These are phyloP conservation scores for Rhadina sibilatrix DNA, from an alignment of 2,113 vertebrate genomes.

Conservation along the genomic window DNA sequence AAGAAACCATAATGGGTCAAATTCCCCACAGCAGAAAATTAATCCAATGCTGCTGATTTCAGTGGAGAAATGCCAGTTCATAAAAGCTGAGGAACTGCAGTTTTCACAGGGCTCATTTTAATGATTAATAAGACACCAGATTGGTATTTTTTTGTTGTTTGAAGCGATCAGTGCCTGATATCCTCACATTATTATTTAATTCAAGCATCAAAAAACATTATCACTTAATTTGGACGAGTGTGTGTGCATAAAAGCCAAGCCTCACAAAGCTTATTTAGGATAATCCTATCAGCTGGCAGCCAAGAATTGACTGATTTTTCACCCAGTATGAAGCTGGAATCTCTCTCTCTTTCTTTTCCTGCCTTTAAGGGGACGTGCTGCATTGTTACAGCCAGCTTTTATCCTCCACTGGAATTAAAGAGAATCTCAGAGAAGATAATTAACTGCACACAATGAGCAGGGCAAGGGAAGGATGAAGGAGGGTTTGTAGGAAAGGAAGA, in stretches of 20 bases:
- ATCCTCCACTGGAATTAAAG: not conserved
- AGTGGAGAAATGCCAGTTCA: not conserved
- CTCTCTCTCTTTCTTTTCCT: not conserved
- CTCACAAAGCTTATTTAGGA: not conserved
- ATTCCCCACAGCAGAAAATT: not conserved
- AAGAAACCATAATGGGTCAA: not conserved
- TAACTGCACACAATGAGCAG: not conserved
- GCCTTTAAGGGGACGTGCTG: not conserved
- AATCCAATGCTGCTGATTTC: not conserved
- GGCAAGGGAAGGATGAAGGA: not conserved
- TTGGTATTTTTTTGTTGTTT: conserved; percentile 31
- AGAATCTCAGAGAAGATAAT: not conserved
- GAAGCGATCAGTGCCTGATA: not conserved
- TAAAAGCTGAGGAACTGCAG: not conserved
- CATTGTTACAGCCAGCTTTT: not conserved
- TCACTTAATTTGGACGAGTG: conserved; percentile 17
- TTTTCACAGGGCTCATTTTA: not conserved
- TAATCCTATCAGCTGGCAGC: conserved; percentile 32
- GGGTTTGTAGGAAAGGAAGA: not conserved
- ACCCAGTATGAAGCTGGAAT: not conserved
- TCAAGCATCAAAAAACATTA: conserved; percentile 38
- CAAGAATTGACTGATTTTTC: conserved; percentile 14
- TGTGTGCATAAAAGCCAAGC: not conserved
- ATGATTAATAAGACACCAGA: conserved; percentile 24
- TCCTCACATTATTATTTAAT: conserved; percentile 22